Evolutionary conservation across 2,113 vertebrate genomes (phyloP).

Genomic region (Tapirus terrestris): DNA sequence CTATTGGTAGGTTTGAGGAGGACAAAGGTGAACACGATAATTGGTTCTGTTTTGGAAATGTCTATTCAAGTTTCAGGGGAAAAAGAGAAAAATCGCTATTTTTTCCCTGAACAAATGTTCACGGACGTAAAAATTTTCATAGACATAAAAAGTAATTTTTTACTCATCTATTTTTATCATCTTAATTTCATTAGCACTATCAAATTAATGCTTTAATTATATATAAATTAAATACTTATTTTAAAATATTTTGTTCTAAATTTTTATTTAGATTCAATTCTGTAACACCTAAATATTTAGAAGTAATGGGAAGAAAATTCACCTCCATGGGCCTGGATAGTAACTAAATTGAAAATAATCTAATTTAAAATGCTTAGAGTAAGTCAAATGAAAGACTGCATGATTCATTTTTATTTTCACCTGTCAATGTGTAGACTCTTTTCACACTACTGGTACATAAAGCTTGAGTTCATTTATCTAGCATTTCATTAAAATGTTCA

Average conservation of each 20-base stretch:
- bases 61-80: not conserved
- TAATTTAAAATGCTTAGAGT: not conserved
- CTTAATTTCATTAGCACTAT: not conserved
- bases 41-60: not conserved
- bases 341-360: not conserved
- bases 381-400: not conserved
- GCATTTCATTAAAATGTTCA: not conserved
- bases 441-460: not conserved
- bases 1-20: not conserved
- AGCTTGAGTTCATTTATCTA: not conserved
- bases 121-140: not conserved
- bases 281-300: not conserved
- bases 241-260: not conserved
- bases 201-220: not conserved
- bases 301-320: not conserved
- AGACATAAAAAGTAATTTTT: not conserved
- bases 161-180: not conserved
- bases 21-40: not conserved
- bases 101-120: not conserved
- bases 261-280: not conserved
- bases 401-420: not conserved
- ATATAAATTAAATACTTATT: not conserved
- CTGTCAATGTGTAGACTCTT: not conserved
- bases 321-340: not conserved
- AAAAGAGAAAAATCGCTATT: not conserved